phyloP scores from a whole-genome alignment of 2,113 vertebrate species.

The Scopus umbretta region DNA sequence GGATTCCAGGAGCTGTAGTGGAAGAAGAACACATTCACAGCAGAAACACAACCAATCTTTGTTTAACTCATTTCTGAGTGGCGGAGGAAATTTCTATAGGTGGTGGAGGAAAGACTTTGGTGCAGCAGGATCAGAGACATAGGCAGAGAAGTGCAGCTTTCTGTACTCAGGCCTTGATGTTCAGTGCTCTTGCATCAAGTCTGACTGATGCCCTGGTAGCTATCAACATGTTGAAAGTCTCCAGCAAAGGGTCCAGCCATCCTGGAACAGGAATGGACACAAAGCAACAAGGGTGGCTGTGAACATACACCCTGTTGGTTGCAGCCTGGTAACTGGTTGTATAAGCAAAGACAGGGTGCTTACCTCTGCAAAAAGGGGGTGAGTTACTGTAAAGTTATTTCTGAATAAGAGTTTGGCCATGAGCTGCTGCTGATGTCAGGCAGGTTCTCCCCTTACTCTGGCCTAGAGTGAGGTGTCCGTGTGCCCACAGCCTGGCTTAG shows the following conservation, averaged over 20 bases:
- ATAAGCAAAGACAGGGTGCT: not conserved
- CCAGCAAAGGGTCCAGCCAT: not conserved
- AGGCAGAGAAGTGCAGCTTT: not conserved
- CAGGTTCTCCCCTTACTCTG: not conserved
- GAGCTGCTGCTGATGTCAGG: not conserved
- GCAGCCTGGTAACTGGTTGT: not conserved
- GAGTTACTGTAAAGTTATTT: not conserved
- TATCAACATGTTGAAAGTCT: not conserved
- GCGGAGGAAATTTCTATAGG: not conserved
- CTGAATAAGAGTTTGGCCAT: not conserved
- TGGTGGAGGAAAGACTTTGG: not conserved
- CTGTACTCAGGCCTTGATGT: not conserved
- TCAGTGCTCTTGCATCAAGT: not conserved
- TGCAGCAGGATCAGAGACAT: not conserved
- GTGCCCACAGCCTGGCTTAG: not conserved
- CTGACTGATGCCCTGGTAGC: not conserved
- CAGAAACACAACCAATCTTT: not conserved
- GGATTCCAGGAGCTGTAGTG: not conserved
- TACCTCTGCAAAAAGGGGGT: not conserved
- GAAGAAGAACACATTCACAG: not conserved
- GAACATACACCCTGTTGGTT: not conserved
- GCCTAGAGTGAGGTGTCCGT: not conserved
- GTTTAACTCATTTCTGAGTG: not conserved
- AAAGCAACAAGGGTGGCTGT: not conserved
- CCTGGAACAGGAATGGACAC: not conserved